phyloP scores from a whole-genome alignment of 2,888 invertebrate species.

The Platerodrilus igneus region DNA sequence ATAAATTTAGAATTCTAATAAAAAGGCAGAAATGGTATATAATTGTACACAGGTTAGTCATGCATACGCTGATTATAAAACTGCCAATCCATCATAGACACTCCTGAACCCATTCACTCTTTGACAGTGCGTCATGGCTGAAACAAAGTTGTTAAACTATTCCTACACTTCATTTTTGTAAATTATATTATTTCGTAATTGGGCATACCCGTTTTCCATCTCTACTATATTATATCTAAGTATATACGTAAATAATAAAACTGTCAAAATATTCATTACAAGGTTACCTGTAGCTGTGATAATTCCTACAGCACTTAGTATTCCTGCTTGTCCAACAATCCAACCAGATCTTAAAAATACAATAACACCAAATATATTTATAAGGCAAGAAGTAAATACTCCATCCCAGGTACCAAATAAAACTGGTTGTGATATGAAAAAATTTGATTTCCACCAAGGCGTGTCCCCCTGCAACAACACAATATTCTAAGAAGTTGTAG shows the following conservation, averaged over 20 bases:
- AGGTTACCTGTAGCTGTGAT: slow-evolving; percentile 70
- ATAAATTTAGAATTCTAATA: too few species aligned
- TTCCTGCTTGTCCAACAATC: slow-evolving; percentile 91
- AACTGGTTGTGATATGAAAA: slow-evolving; percentile 93
- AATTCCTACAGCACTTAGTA: slow-evolving; percentile 74
- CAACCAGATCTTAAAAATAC: slow-evolving; percentile 95
- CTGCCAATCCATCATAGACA: too few species aligned
- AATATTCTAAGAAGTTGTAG: not conserved
- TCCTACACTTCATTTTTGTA: too few species aligned
- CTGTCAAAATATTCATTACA: not conserved
- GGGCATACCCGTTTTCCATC: not conserved
- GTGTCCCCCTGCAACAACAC: slow-evolving; percentile 63
- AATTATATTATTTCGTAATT: not conserved
- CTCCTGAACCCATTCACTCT: too few species aligned
- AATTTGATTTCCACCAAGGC: slow-evolving; percentile 96
- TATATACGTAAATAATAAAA: slow-evolving; percentile 8
- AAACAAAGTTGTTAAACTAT: too few species aligned
- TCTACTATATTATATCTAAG: too few species aligned
- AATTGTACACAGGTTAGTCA: too few species aligned
- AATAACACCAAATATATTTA: slow-evolving; percentile 96
- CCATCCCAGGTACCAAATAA: slow-evolving; percentile 98
- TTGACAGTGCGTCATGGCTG: too few species aligned
- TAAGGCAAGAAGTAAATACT: slow-evolving; percentile 94
- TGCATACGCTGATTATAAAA: too few species aligned
- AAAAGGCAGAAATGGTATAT: too few species aligned